Evolutionary conservation across 2,113 vertebrate species (phyloP).

Genomic region (Hoplias malabaricus): DNA sequence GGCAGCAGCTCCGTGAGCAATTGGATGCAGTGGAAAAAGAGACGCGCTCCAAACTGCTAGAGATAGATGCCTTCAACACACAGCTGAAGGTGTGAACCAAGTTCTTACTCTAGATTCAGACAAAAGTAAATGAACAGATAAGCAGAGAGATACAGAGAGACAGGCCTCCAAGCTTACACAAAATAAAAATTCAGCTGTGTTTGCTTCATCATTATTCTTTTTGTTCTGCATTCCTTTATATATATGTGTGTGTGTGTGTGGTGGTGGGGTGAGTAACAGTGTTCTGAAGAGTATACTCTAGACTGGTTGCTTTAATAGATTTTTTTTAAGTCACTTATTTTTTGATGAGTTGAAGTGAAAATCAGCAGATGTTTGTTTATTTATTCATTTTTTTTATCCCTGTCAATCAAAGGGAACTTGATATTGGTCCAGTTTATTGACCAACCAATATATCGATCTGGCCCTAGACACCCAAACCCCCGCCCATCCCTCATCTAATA

Average conservation of each 20-base stretch:
- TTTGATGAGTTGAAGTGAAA: too few relatives aligned
- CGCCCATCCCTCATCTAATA: too few relatives aligned
- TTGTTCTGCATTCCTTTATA: background rate
- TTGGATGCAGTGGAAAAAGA: conserved; percentile 93
- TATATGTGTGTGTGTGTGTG: conserved; percentile 25
- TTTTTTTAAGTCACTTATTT: too few relatives aligned
- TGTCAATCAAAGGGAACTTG: too few relatives aligned
- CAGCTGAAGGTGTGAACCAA: conserved; percentile 87
- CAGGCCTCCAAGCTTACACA: background rate
- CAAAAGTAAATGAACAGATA: background rate
- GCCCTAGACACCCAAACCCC: background rate
- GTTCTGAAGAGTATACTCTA: too few relatives aligned
- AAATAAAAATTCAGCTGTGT: background rate
- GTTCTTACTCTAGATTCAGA: background rate
- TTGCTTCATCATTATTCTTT: background rate
- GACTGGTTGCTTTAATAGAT: too few relatives aligned
- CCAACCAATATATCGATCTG: background rate
- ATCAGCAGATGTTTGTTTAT: too few relatives aligned
- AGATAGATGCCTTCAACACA: conserved; percentile 96
- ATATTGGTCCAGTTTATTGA: too few relatives aligned
- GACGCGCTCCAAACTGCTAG: conserved; percentile 91
- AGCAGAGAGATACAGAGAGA: background rate
- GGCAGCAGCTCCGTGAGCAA: conserved; percentile 89
- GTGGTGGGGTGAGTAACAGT: background rate
- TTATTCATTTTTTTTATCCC: too few relatives aligned